Evolutionary conservation across 2,113 vertebrate genomes (phyloP), one percentile per base, ranked within the genome.

Genomic region (Odobenus rosmarus): DNA sequence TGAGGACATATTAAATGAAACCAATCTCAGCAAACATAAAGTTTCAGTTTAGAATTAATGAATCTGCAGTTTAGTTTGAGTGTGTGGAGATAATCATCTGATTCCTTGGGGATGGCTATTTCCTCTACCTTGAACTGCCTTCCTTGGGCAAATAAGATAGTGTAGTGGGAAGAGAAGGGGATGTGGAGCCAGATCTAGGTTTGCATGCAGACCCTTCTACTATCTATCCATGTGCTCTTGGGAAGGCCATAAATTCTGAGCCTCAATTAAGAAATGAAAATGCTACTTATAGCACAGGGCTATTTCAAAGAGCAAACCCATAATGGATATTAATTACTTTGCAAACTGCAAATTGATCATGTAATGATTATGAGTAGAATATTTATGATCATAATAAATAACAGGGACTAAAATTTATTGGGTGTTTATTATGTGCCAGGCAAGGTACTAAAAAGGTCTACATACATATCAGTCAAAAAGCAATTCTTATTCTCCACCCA

Each of bases 21-120:
- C 23, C 59, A 74, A 13, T 86, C 21, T 88, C 42, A 79, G 79
- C 19, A 90, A 93, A 51, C 53, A 80, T 13, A 74, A 95, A 80
- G 53, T 98, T 94, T 98, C 46, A 74, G 57, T 15, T 80, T 79
- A 95, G 80, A 24, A 61, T 62, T 97, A 98, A 98, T 96, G 89
- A 98, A 53, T 59, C 21, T n/a, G 26, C 4, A 77, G 21, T 23
- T 51, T 71, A 74, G 2, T 88, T 72, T 93, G 28, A 77, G 46
- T 72, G 36, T n/a, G 6, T 31, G 36, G 46, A 72, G 36, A 55
- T 82, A 46, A 96, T 95, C 71, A 49, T 4, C 61, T 85, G 23
- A 61, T 55, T 94, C 93, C 71, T 82, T 0, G 15, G 59, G 79
- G 95, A 19, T 0, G 13, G 7, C 1, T 23, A 13, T 76, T 67